Conservation (phyloP, 2,113 vertebrate genomes). For the Propithecus coquereli region DNA sequence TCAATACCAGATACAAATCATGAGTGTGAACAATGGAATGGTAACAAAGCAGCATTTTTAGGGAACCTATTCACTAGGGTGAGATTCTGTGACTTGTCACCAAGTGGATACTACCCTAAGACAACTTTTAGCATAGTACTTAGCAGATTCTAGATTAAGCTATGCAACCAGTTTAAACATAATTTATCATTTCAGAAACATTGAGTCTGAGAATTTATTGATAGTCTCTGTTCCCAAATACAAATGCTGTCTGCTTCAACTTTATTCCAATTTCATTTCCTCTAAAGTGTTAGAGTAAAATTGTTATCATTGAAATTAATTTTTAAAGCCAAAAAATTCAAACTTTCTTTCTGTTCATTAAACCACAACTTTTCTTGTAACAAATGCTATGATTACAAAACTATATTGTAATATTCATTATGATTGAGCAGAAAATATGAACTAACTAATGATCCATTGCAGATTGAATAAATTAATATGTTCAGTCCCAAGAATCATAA, state of each 20-base stretch:
- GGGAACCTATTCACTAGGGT: not conserved
- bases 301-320: not conserved
- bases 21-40: not conserved
- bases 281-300: not conserved
- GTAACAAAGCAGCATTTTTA: not conserved
- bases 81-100: not conserved
- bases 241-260: not conserved
- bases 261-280: constrained; percentile 28
- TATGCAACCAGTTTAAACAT: not conserved
- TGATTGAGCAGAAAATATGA: not conserved
- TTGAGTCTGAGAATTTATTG: not conserved
- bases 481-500: not conserved
- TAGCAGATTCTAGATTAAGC: not conserved
- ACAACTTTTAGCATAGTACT: not conserved
- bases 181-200: not conserved
- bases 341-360: constrained; percentile 13
- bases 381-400: not conserved
- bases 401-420: not conserved
- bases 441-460: not conserved
- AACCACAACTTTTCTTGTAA: not conserved
- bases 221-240: not conserved
- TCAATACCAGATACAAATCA: not conserved
- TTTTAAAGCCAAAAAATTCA: not conserved
- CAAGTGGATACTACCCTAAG: not conserved
- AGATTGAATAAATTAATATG: not conserved